Conservation (phyloP, 2,888 invertebrate genomes). For the Amiota communis region DNA sequence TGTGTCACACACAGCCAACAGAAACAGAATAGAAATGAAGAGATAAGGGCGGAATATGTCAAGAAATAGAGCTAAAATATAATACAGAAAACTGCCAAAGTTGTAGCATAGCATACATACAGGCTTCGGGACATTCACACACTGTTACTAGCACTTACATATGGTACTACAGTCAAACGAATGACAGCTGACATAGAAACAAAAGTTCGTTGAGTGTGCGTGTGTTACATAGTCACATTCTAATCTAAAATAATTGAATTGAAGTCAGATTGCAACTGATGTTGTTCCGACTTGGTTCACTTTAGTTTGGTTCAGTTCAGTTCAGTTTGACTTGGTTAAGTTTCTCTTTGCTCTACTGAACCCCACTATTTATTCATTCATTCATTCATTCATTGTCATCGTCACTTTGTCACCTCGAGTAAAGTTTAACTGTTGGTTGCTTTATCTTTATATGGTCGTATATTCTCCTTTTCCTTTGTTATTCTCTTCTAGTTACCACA, state of each 20-base stretch:
- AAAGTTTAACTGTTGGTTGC: conserved; percentile 50
- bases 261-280: conserved; percentile 67
- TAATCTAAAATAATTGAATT: conserved; percentile 68
- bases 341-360: background rate
- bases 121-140: conserved; percentile 33
- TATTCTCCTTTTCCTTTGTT: background rate
- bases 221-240: conserved; percentile 62
- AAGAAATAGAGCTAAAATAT: too few relatives aligned
- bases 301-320: conserved; percentile 1
- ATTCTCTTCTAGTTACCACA: background rate
- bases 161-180: conserved; percentile 51
- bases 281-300: conserved; percentile 35
- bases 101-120: conserved; percentile 29
- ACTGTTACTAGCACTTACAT: conserved; percentile 51
- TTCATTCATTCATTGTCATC: conserved; percentile 11
- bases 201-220: conserved; percentile 43
- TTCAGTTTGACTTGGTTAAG: background rate
- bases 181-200: conserved; percentile 67
- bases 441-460: too few relatives aligned
- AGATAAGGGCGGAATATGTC: too few relatives aligned
- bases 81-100: conserved; percentile 20
- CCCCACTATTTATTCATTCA: background rate
- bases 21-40: too few relatives aligned
- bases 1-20: too few relatives aligned
- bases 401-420: conserved; percentile 37